A percentile compares a stretch with the other conserved stretches of the same genome.
Evolutionary conservation across 2,888 invertebrate species (phyloP).

Genomic region (Trichogramma dendrolimi): DNA sequence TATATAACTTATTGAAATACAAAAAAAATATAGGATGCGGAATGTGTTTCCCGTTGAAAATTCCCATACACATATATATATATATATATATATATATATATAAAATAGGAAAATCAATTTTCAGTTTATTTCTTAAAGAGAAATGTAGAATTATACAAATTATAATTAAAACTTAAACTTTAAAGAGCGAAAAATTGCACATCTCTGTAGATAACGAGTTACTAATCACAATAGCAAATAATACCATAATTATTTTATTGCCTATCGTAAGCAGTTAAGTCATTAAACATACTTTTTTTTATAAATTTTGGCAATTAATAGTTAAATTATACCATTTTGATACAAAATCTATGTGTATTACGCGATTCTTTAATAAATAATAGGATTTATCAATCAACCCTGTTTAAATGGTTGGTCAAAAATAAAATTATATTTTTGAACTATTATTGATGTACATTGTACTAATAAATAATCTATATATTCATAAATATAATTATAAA

Average conservation of each 20-base stretch:
- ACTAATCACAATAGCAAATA: too few relatives aligned
- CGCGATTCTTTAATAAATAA: too few relatives aligned
- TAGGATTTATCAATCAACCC: too few relatives aligned
- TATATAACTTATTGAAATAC: constrained; percentile 9
- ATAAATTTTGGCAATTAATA: too few relatives aligned
- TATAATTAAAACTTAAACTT: constrained; percentile 16
- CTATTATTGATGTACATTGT: too few relatives aligned
- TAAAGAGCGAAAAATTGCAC: constrained; percentile 26
- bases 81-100: neutral
- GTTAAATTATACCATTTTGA: too few relatives aligned
- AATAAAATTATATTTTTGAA: too few relatives aligned
- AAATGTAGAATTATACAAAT: constrained; percentile 16
- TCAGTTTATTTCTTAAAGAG: neutral
- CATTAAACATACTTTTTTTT: too few relatives aligned
- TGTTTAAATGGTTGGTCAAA: too few relatives aligned
- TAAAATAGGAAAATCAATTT: constrained; percentile 20
- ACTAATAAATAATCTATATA: neutral
- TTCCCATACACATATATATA: constrained; percentile 18
- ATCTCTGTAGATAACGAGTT: constrained; percentile 14
- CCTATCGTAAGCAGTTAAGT: too few relatives aligned
- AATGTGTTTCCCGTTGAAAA: constrained; percentile 28
- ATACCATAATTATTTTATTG: too few relatives aligned
- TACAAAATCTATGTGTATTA: too few relatives aligned
- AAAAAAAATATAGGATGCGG: constrained; percentile 16
- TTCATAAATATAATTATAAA: constrained; percentile 25